Percentiles rank a stretch among this genome's conserved stretches.
These are phyloP conservation scores for Papilio xuthus DNA, from an alignment of 1,140 invertebrate genomes.

Conservation along the genomic window DNA sequence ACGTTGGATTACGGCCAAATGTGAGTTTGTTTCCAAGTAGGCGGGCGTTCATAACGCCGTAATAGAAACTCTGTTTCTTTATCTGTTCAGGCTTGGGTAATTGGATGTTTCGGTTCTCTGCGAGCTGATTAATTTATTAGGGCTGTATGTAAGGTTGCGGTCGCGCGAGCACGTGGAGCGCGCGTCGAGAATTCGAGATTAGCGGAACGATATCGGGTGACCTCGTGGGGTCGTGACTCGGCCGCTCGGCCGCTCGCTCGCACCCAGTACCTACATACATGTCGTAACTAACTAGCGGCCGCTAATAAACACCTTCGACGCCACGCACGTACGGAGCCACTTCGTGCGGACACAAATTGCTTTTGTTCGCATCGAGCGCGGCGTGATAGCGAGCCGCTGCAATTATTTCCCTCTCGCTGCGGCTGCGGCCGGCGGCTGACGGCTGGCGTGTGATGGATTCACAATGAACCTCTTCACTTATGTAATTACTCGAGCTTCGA, in stretches of 20 bases:
- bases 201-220: constrained; percentile 64
- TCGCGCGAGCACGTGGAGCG: constrained; percentile 55
- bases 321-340: constrained; percentile 71
- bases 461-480: constrained; percentile 64
- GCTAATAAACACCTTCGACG: constrained; percentile 76
- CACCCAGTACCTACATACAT: constrained; percentile 42
- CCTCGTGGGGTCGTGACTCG: constrained; percentile 61
- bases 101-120: constrained; percentile 40
- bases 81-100: constrained; percentile 46
- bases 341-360: constrained; percentile 78
- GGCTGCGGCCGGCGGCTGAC: constrained; percentile 53
- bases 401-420: constrained; percentile 68
- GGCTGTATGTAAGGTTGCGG: constrained; percentile 42
- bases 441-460: constrained; percentile 64
- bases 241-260: constrained; percentile 41
- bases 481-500: constrained; percentile 68
- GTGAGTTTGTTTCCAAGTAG: constrained; percentile 73
- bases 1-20: constrained; percentile 74
- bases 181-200: constrained; percentile 61
- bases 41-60: constrained; percentile 59
- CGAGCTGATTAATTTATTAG: constrained; percentile 56
- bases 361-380: constrained; percentile 75
- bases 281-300: constrained; percentile 50
- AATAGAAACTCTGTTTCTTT: constrained; percentile 59
- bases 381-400: constrained; percentile 60